Evolutionary conservation across 2,888 invertebrate species (phyloP), one percentile per base, ranked within the genome.

Genomic region (Acrocyrtus sp.): DNA sequence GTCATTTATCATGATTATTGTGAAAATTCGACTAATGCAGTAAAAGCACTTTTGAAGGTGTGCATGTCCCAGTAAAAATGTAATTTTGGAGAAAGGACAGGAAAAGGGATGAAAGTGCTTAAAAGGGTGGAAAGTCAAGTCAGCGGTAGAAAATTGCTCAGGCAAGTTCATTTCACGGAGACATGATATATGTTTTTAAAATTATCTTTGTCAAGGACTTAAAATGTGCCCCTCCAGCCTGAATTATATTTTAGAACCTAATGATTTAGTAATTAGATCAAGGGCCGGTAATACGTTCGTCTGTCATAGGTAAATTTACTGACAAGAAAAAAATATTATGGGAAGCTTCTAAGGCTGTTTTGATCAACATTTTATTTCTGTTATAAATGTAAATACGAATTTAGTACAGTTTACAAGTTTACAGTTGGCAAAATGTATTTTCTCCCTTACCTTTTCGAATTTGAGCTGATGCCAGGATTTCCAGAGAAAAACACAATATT

Each of bases 401-500:
- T 29, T 17, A 27, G 15, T 6, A 19, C 17, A 29, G n/a, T 53
- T 29, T 10, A 5, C 22, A 17, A 6, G 17, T 17, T 3, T 19
- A 17, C 10, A 10, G 6, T 39, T 39, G 29, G 17, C n/a, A 51
- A 6, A 6, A 47, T 39, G 41, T 45, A 19, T 3, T 24, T 43
- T 2, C 27, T 60, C 5, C 1, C 57, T 54, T 76, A 80, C 80
- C 77, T 80, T 80, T 70, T 74, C 73, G 47, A 75, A 70, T 86
- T 82, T 82, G 58, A 91, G 86, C 83, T 91, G 90, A 72, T 91
- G 88, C 81, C 92, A 86, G 22, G 91, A 91, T 10, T 91, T 90
- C 81, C 91, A 91, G 84, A n/a, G n/a, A n/a, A n/a, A n/a, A n/a
- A n/a, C n/a, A n/a, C n/a, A n/a, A n/a, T n/a, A n/a, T n/a, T n/a